A percentile compares a stretch with the other conserved stretches of the same genome.
phyloP scores from a whole-genome alignment of 2,113 vertebrate genomes.

The Alethe castanea region DNA sequence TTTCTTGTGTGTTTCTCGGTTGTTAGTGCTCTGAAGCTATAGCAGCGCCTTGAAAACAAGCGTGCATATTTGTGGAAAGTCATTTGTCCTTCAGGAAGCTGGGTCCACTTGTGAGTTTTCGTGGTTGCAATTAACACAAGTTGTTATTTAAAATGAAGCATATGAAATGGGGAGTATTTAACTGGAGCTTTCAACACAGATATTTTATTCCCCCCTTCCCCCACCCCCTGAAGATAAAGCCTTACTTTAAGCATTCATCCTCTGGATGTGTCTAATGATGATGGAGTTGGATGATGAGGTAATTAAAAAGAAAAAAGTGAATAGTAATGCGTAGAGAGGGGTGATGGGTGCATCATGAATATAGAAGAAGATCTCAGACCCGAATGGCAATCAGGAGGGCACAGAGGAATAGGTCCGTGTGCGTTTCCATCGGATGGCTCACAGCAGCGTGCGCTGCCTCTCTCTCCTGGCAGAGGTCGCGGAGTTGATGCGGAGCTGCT shows the following conservation, averaged over 20 bases:
- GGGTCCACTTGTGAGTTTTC: neutral
- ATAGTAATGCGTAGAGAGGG: neutral
- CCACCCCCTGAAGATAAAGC: neutral
- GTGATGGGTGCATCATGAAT: neutral
- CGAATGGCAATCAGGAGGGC: neutral
- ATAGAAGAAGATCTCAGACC: neutral
- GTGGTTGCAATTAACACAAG: conserved; percentile 2
- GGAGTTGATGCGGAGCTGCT: conserved; percentile 72
- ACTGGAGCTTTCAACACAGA: neutral
- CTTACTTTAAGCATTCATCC: neutral
- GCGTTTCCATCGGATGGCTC: neutral
- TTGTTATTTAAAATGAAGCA: conserved; percentile 45
- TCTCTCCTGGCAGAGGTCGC: conserved; percentile 65
- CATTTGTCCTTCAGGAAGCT: neutral
- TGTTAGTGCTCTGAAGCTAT: neutral
- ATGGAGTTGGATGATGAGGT: neutral
- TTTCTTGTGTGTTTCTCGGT: neutral
- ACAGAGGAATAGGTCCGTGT: rapidly evolving
- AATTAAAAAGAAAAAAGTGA: neutral
- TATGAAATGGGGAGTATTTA: neutral
- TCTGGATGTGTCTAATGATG: neutral
- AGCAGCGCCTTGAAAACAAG: neutral
- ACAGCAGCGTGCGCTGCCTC: neutral
- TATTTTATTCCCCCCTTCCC: neutral
- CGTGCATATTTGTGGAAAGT: rapidly evolving